Evolutionary conservation across 2,113 vertebrate species (phyloP), one percentile per base, ranked within the genome.

Genomic region (Chaenocephalus aceratus): DNA sequence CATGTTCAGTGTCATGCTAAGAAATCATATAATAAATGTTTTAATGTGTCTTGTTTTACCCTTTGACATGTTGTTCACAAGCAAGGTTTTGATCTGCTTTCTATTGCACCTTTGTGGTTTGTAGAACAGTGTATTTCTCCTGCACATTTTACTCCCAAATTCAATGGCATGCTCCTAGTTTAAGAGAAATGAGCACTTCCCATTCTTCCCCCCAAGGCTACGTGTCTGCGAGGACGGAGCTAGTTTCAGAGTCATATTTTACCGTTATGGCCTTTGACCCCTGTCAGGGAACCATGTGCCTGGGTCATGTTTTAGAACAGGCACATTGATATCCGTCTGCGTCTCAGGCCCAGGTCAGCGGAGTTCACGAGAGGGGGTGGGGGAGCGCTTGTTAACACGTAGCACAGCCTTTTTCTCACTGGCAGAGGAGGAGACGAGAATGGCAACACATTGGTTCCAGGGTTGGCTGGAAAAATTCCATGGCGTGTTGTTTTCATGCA

Each of bases 271-370:
- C 86, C 91, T 90, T 82, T 92, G 91, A 86, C 56, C 90, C 80
- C 83, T 93, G 88, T 91, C 93, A 93, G 81, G 80, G 83, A 91
- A 88, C 89, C 90, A 91, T 92, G 88, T 87, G 86, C 84, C 88
- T 86, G 86, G 92, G 88, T 91, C 89, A 81, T 92, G 88, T 92
- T 93, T 89, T 91, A 80, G 89, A 77, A 85, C 69, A 78, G 80
- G 80, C 86, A 63, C 61, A 41, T 84, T 90, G 89, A 92, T 89
- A 89, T 86, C 49, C 36, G 75, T 89, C 83, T 84, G 77, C 5
- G 18, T 82, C 78, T 77, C 26, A 68, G 84, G 14, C 80, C 62
- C 10, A 15, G 84, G 88, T 91, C 86, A 87, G 71, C 0, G 1
- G 71, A 86, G 92, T 92, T 92, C 85, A 89, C n/a, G n/a, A 12